Evolutionary conservation across 2,888 invertebrate species (phyloP).

Genomic region (Diarsia mendica): DNA sequence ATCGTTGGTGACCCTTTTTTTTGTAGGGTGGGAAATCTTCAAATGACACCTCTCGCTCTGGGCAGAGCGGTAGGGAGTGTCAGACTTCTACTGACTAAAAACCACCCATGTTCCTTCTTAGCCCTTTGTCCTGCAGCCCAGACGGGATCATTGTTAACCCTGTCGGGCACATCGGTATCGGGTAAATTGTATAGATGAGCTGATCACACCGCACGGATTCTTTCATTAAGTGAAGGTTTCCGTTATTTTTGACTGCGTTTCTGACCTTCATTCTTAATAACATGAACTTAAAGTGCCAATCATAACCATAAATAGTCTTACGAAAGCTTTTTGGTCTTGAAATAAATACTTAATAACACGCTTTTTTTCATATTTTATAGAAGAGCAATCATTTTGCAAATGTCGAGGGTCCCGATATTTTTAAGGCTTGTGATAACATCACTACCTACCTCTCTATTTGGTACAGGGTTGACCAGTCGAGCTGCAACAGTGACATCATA

Average conservation of each 20-base stretch:
- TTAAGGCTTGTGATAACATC: conserved; percentile 10
- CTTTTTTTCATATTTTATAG: too few relatives aligned
- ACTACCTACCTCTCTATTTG: background rate
- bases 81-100: too few relatives aligned
- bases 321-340: conserved; percentile 1
- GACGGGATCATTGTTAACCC: background rate
- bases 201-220: background rate
- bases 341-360: background rate
- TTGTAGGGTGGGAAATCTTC: too few relatives aligned
- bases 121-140: too few relatives aligned
- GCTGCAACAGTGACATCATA: conserved; percentile 18
- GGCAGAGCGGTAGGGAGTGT: too few relatives aligned
- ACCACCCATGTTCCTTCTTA: too few relatives aligned
- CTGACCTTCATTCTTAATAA: background rate
- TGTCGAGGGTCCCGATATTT: conserved; percentile 20
- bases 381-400: background rate
- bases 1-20: background rate
- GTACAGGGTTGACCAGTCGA: background rate
- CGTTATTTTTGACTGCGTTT: background rate
- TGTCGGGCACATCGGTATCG: background rate
- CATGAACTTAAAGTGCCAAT: background rate
- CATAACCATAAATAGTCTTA: background rate
- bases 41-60: too few relatives aligned
- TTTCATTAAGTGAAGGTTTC: background rate
- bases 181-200: background rate